These are phyloP conservation scores for Hippoglossus hippoglossus DNA, from an alignment of 2,797 vertebrate genomes.

Conservation along the genomic window DNA sequence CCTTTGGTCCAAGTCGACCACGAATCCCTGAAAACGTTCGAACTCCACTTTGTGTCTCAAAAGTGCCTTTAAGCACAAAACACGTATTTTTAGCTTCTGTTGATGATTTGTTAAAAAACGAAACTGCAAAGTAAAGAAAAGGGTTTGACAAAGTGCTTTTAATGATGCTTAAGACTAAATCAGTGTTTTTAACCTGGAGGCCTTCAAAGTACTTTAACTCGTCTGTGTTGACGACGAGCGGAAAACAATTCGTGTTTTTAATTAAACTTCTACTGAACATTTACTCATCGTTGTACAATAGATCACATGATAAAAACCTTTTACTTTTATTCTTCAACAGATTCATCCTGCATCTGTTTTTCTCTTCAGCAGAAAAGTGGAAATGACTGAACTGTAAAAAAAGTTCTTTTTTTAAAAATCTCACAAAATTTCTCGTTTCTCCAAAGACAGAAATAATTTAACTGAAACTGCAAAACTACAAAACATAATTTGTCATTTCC, in stretches of 20 bases:
- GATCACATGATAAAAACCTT: conserved; percentile 13
- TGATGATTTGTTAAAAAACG: conserved; percentile 48
- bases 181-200: conserved; percentile 62
- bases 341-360: conserved; percentile 7
- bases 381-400: neutral
- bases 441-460: neutral
- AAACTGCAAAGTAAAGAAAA: conserved; percentile 64
- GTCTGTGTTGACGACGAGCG: conserved; percentile 42
- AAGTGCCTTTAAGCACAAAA: conserved; percentile 81
- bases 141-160: conserved; percentile 67
- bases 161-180: conserved; percentile 51
- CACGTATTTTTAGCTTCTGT: conserved; percentile 48
- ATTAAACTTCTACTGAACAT: conserved; percentile 25
- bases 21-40: conserved; percentile 14
- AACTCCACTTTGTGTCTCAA: conserved; percentile 58
- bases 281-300: conserved; percentile 12
- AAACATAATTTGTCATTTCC: neutral
- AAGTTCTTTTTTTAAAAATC: neutral
- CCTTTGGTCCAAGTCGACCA: conserved; percentile 25
- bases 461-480: conserved; percentile 3
- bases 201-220: conserved; percentile 61
- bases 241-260: conserved; percentile 43
- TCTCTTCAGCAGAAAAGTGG: conserved; percentile 13
- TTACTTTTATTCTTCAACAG: neutral
- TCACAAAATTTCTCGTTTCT: neutral